These are phyloP conservation scores for Drosophila novamexicana DNA, from an alignment of 1,140 invertebrate species.

Conservation along the genomic window DNA sequence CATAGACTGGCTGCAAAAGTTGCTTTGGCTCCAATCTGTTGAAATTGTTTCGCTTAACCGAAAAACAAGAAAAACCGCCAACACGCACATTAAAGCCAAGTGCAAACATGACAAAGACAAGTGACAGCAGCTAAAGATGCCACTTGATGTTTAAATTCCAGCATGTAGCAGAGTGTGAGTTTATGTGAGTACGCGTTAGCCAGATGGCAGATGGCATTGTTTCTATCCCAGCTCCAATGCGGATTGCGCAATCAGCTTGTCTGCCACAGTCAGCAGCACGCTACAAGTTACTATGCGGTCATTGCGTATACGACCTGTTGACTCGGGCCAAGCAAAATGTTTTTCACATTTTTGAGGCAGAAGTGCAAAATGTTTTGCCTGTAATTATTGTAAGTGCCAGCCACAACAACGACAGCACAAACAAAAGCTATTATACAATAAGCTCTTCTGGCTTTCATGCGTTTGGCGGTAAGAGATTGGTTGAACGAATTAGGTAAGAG, in stretches of 20 bases:
- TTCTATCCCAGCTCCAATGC: conserved; percentile 35
- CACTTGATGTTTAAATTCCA: conserved; percentile 38
- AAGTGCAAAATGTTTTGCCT: conserved; percentile 9
- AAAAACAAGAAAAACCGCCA: conserved; percentile 1
- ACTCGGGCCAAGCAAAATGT: conserved; percentile 11
- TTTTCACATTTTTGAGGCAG: background rate
- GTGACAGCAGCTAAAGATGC: conserved; percentile 36
- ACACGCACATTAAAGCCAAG: conserved; percentile 34
- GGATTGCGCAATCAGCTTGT: conserved; percentile 48
- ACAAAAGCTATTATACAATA: background rate
- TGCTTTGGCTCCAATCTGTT: conserved; percentile 30
- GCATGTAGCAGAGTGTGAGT: background rate
- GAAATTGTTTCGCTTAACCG: conserved; percentile 31
- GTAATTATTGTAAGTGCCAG: conserved; percentile 45
- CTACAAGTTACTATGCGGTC: background rate
- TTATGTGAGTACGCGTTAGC: conserved; percentile 3
- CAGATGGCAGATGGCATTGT: conserved; percentile 12
- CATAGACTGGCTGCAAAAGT: conserved; percentile 21
- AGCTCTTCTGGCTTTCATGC: background rate
- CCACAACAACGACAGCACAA: conserved; percentile 4
- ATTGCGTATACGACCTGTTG: conserved; percentile 53
- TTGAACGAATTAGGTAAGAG: background rate
- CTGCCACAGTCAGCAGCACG: background rate
- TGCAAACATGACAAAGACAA: conserved; percentile 44
- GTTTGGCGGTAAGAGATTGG: background rate